Base-by-base conservation (phyloP, 2,113 vertebrate genomes). In the Motacilla alba region DNA sequence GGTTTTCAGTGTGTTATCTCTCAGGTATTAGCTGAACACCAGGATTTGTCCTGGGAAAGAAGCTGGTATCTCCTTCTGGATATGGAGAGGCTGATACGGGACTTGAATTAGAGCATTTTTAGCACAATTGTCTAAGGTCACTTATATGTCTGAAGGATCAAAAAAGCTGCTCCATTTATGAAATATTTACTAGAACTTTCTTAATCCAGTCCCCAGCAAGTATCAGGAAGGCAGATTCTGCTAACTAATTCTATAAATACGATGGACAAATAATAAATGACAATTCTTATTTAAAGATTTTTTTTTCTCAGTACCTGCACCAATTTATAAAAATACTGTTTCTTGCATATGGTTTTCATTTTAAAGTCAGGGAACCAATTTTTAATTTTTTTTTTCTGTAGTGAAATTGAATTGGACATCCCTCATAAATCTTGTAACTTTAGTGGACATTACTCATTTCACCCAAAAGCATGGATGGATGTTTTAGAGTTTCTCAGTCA, bases 351-450 rank as follows among this genome's bases (percentile, higher is more conserved):
- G 90, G 85, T 96, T 98, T 97, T 97, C 82, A 97, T 97, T 94
- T 97, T 96, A 95, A 97, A 96, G 88, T 85, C 70, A 97, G 62
- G 91, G 90, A 97, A 97, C 7, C 19, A 60, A 93, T 88, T 97
- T 98, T 96, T 86, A 43, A 83, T 92, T 87, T 86, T 96, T 96
- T 95, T 93, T 80, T 35, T 35, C 35, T 69, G 55, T 97, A 97
- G 96, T 97, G 89, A 97, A 98, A 97, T 98, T 97, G 96, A 94
- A 87, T 86, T 96, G 89, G 97, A 97, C 97, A 69, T 95, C 84
- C 59, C 77, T 97, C 95, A 94, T 98, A 97, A 97, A 97, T 97
- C 97, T 98, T 98, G 89, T 96, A 96, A 97, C 94, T 97, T 96
- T 96, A 96, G 96, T 84, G 96, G 93, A 96, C 89, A 95, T 97